Conservation (phyloP, 2,888 invertebrate genomes). For the Lissocephala sabroskyi region DNA sequence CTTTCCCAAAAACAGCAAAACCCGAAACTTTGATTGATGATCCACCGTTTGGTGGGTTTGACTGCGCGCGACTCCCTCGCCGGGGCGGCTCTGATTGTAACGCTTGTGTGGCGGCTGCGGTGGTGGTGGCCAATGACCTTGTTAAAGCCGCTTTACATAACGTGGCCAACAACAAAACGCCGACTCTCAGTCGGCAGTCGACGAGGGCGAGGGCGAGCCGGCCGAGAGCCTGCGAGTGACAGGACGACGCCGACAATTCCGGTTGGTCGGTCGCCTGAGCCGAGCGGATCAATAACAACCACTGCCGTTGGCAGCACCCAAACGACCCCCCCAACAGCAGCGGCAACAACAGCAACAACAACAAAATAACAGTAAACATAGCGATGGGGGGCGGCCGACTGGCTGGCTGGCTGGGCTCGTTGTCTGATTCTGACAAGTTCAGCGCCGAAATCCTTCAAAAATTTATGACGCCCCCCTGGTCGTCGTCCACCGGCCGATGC, state of each 20-base stretch:
- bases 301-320: background rate
- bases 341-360: constrained; percentile 10
- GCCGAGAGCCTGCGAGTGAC: background rate
- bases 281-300: constrained; percentile 45
- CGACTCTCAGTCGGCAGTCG: no score
- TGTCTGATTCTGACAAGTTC: constrained; percentile 71
- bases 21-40: constrained; percentile 57
- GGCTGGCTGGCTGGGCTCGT: constrained; percentile 16
- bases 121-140: constrained; percentile 57
- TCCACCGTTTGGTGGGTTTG: constrained; percentile 13
- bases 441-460: constrained; percentile 71
- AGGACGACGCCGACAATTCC: background rate
- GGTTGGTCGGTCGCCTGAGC: background rate
- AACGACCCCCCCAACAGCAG: constrained; percentile 20
- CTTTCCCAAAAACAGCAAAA: constrained; percentile 14
- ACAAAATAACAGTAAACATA: constrained; percentile 3
- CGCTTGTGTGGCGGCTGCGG: constrained; percentile 7
- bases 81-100: no score
- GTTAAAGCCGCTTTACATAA: constrained; percentile 25
- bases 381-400: background rate
- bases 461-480: constrained; percentile 52
- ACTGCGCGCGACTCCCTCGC: no score
- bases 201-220: background rate
- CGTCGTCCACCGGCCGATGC: no score
- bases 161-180: background rate